phyloP scores from a whole-genome alignment of 2,888 invertebrate species.

The Parnassius glacialis region DNA sequence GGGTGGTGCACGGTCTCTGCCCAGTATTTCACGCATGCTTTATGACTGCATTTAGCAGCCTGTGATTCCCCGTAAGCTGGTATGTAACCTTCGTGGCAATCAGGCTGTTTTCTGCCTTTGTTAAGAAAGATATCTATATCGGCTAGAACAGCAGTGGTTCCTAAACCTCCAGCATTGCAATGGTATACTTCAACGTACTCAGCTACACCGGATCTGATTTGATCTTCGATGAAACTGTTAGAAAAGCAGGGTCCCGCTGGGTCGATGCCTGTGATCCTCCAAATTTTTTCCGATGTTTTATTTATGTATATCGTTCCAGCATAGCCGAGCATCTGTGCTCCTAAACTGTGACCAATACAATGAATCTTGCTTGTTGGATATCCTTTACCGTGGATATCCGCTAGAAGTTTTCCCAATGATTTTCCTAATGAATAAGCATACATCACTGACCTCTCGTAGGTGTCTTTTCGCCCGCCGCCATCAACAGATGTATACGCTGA shows the following conservation, averaged over 20 bases:
- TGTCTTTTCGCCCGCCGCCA: constrained; percentile 56
- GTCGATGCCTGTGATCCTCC: constrained; percentile 65
- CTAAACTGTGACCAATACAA: constrained; percentile 67
- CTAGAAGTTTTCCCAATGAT: constrained; percentile 57
- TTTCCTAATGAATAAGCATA: constrained; percentile 58
- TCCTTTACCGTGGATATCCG: constrained; percentile 49
- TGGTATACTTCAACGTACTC: constrained; percentile 82
- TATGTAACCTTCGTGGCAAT: constrained; percentile 63
- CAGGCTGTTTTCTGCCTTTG: constrained; percentile 77
- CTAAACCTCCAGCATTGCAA: constrained; percentile 80
- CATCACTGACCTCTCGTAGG: constrained; percentile 64
- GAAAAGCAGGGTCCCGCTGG: constrained; percentile 75
- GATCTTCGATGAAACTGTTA: constrained; percentile 60
- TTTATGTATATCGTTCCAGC: constrained; percentile 41
- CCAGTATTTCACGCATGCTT: constrained; percentile 63
- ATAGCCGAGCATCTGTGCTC: constrained; percentile 64
- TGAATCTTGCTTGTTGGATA: constrained; percentile 62
- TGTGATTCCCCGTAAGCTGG: constrained; percentile 63
- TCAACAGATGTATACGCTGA: constrained; percentile 61
- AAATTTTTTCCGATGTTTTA: constrained; percentile 56
- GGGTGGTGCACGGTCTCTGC: constrained; percentile 56
- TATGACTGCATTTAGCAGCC: constrained; percentile 68
- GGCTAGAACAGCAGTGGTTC: constrained; percentile 73
- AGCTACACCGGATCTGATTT: constrained; percentile 78
- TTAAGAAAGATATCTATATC: constrained; percentile 82